Evolutionary conservation across 2,888 invertebrate species (phyloP), one percentile per base, ranked within the genome.

Genomic region (Pseudanteris insignis): DNA sequence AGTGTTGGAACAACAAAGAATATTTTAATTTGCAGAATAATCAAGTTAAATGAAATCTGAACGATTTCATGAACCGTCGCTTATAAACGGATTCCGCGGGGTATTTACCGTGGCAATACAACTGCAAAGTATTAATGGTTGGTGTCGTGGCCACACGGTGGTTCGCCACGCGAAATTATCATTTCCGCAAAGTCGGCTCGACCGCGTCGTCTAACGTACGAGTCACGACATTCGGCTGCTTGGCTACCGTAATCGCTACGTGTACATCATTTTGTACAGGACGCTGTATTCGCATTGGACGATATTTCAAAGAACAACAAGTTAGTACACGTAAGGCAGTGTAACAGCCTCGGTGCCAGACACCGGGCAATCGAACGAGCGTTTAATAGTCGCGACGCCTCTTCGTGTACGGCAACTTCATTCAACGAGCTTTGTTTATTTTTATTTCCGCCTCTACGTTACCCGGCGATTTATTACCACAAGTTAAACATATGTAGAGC

Each of bases 331-430:
- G 65, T 55, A 59, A 59, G 18, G 51, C 62, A 46, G 54, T 63
- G 75, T 77, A 74, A 75, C 75, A 75, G 73, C 72, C 73, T 73
- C 72, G 74, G 76, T 78, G 74, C 77, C 78, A 78, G 76, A 72
- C 76, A 66, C 76, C 73, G 68, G 41, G 48, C 24, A 28, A 50
- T 51, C 51, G 36, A 51, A 46, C 41, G 14, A 25, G n/a, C 7
- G n/a, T 2, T n/a, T n/a, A 4, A 4, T 2, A n/a, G 3, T 4
- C 7, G 11, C 11, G 26, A 2, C 11, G 26, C 43, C 25, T 43
- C 37, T 15, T 21, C 25, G 37, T 32, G 24, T 46, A 5, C 47
- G 2, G 12, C 41, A 12, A 37, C 18, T 12, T 48, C 29, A 41
- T 54, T 33, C 40, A 46, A 28, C 37, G 29, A 11, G 26, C 10